Conservation (phyloP, 2,113 vertebrate species). For the Pollachius pollachius region DNA sequence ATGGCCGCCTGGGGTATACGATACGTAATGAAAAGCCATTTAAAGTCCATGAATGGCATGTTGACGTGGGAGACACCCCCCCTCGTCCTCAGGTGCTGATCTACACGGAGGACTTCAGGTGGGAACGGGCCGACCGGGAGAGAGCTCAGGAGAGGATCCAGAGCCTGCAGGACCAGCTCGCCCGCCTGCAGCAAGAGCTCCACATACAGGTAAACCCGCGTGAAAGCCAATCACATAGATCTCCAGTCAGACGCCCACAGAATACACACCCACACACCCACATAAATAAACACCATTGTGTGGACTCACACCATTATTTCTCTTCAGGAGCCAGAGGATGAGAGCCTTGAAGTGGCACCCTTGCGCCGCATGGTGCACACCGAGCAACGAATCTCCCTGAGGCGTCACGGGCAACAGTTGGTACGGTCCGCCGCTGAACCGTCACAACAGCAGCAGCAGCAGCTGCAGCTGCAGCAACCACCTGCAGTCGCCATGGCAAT, state of each 20-base stretch:
- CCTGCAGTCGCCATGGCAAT: conserved; percentile 29
- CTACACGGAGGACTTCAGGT: conserved; percentile 89
- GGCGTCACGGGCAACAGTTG: conserved; percentile 49
- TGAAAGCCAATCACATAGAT: background rate
- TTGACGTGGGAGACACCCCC: background rate
- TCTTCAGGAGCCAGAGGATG: conserved; percentile 66
- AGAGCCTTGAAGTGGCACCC: conserved; percentile 55
- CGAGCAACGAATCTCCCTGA: conserved; percentile 59
- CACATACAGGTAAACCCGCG: conserved; percentile 74
- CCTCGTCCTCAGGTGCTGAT: conserved; percentile 76
- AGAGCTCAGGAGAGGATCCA: conserved; percentile 84
- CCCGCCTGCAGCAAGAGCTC: conserved; percentile 72
- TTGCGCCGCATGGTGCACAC: conserved; percentile 58
- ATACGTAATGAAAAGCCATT: too few species aligned
- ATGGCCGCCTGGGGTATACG: too few species aligned
- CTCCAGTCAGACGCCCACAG: too few species aligned
- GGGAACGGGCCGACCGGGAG: conserved; percentile 86
- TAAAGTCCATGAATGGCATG: too few species aligned
- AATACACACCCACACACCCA: too few species aligned
- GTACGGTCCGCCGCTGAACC: conserved; percentile 57
- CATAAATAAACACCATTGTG: background rate
- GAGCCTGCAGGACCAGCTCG: conserved; percentile 80
- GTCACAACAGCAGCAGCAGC: conserved; percentile 37
- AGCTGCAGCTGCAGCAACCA: conserved; percentile 27
- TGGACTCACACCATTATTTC: conserved; percentile 5